A percentile compares a stretch with the other conserved stretches of the same genome.
These are phyloP conservation scores for Balearica regulorum DNA, from an alignment of 2,797 vertebrate genomes.

Conservation along the genomic window DNA sequence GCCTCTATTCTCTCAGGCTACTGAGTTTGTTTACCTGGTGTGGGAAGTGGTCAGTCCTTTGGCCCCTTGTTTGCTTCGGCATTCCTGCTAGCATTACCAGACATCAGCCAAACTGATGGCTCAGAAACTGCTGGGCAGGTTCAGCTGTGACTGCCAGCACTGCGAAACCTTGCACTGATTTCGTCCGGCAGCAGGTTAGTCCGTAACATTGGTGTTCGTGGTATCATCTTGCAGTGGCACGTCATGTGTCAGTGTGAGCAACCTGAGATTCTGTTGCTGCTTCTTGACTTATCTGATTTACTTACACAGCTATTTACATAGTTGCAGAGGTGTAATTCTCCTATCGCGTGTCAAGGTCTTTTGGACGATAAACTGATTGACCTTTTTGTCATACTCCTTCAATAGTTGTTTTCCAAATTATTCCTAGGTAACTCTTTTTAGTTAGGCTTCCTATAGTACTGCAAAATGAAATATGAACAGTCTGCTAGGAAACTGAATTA, in stretches of 20 bases:
- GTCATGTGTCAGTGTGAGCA: neutral
- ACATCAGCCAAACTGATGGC: neutral
- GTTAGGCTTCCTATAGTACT: neutral
- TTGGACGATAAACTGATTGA: neutral
- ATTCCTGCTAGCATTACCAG: neutral
- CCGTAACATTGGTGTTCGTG: accelerated
- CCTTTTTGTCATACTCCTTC: neutral
- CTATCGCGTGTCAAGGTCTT: neutral
- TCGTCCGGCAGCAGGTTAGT: neutral
- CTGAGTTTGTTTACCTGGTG: neutral
- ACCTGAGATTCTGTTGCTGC: neutral
- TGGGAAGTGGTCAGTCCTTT: neutral
- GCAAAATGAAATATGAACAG: neutral
- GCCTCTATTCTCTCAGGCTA: neutral
- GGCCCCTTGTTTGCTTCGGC: neutral
- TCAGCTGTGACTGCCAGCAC: neutral
- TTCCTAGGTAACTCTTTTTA: neutral
- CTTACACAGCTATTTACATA: neutral
- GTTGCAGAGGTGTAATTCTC: constrained; percentile 11
- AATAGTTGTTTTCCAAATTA: neutral
- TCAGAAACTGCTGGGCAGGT: accelerated
- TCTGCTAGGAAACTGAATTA: neutral
- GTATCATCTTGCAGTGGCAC: accelerated
- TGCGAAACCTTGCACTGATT: accelerated
- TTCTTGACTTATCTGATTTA: neutral